These are phyloP conservation scores for Oxyscelio sp. DNA, from an alignment of 2,888 invertebrate species.

Conservation along the genomic window DNA sequence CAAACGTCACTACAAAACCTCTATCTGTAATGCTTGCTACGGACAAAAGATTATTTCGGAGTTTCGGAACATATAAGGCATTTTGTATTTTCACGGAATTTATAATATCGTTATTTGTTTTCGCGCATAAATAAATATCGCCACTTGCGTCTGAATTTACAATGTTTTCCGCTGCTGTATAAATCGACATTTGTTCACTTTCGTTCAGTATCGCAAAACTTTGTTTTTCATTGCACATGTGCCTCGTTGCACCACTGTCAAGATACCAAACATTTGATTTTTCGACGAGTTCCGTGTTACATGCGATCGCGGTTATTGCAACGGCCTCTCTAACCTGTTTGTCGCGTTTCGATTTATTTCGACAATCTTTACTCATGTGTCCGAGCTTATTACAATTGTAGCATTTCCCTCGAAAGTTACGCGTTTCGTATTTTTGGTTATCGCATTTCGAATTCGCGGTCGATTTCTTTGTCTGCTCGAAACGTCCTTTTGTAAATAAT, in stretches of 20 bases:
- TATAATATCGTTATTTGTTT: background rate
- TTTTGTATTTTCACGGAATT: slow-evolving; percentile 70
- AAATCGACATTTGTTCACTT: slow-evolving; percentile 43
- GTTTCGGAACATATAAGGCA: slow-evolving; percentile 78
- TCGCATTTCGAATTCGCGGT: background rate
- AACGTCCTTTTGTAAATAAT: too few relatives aligned
- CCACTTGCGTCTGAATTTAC: slow-evolving; percentile 50
- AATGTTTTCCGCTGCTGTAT: slow-evolving; percentile 58
- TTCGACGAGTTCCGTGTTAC: slow-evolving; percentile 15
- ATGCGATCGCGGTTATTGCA: slow-evolving; percentile 18
- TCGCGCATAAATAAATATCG: slow-evolving; percentile 24
- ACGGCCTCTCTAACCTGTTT: background rate
- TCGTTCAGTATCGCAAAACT: slow-evolving; percentile 25
- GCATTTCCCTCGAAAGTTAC: slow-evolving; percentile 9
- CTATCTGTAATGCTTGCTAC: slow-evolving; percentile 77
- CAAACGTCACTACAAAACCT: slow-evolving; percentile 74
- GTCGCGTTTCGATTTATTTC: slow-evolving; percentile 5
- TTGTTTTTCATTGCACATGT: slow-evolving; percentile 63
- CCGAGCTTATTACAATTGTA: background rate
- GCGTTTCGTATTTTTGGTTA: background rate
- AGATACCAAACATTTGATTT: slow-evolving; percentile 61
- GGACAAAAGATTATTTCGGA: slow-evolving; percentile 79
- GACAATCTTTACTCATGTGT: background rate
- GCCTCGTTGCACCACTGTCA: slow-evolving; percentile 64
- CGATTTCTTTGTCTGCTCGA: background rate